Conservation (phyloP, 2,888 invertebrate genomes). For the Pteria penguin region DNA sequence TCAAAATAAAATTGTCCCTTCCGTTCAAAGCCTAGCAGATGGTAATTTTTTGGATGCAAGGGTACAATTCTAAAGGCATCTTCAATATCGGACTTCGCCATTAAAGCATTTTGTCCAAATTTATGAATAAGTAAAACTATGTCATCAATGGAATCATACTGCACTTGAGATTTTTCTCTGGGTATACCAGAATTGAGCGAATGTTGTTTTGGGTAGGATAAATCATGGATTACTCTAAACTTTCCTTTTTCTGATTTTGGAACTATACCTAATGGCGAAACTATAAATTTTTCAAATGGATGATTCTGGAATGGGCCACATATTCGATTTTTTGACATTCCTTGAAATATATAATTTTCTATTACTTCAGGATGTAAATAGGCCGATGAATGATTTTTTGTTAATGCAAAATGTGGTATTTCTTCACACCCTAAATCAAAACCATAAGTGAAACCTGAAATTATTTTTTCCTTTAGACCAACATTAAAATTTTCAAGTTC, state of each 20-base stretch:
- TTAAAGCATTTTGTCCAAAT: conserved; percentile 22
- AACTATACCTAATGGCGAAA: conserved; percentile 39
- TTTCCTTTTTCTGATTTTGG: conserved; percentile 30
- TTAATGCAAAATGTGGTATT: not conserved
- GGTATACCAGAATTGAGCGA: conserved; percentile 43
- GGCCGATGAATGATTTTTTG: conserved; percentile 31
- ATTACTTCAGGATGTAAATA: conserved; percentile 13
- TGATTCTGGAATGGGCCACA: conserved; percentile 23
- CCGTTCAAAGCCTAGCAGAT: conserved; percentile 42
- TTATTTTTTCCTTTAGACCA: not conserved
- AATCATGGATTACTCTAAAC: conserved; percentile 45
- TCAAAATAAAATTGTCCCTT: conserved; percentile 43
- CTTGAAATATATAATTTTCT: conserved; percentile 31
- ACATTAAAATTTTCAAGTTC: conserved; percentile 30
- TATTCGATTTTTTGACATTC: conserved; percentile 15
- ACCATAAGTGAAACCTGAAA: conserved; percentile 28
- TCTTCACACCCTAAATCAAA: conserved; percentile 28
- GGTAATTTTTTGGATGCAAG: conserved; percentile 40
- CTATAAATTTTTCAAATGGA: conserved; percentile 34
- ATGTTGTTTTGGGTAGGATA: conserved; percentile 26
- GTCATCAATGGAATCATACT: conserved; percentile 42
- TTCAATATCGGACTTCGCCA: conserved; percentile 50
- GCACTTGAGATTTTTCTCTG: conserved; percentile 26
- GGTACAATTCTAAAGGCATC: conserved; percentile 48
- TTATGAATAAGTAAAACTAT: conserved; percentile 12